Evolutionary conservation across 1,140 invertebrate species (phyloP).

Genomic region (Melanaphis sacchari): DNA sequence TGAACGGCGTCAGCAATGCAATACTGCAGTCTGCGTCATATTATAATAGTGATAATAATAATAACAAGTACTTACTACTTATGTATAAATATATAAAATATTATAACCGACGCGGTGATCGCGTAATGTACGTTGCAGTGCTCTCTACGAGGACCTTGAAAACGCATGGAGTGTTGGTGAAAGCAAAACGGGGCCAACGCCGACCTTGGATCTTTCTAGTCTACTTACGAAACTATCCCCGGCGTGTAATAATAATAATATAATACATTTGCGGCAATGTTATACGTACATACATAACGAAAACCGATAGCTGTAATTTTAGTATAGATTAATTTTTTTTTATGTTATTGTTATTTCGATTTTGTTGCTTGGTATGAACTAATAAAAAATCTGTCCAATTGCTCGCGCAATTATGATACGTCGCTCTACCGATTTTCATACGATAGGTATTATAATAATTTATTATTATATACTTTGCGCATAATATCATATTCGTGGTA

Average conservation of each 20-base stretch:
- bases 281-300: background rate
- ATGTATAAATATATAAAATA: background rate
- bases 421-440: background rate
- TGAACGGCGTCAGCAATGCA: background rate
- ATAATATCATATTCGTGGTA: background rate
- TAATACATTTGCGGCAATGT: background rate
- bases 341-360: background rate
- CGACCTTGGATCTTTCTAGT: constrained; percentile 49
- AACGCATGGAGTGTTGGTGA: background rate
- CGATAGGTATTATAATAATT: background rate
- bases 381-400: background rate
- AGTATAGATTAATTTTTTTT: background rate
- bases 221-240: constrained; percentile 45
- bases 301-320: background rate
- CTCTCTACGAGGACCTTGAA: constrained; percentile 29
- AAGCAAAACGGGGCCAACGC: constrained; percentile 24
- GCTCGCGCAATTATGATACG: background rate
- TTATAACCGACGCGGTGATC: background rate
- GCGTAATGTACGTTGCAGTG: background rate
- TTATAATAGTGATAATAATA: background rate
- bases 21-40: background rate
- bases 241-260: constrained; percentile 10
- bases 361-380: background rate
- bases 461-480: background rate
- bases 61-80: background rate